Evolutionary conservation across 2,888 invertebrate species (phyloP).

Genomic region (Netelia virgata): DNA sequence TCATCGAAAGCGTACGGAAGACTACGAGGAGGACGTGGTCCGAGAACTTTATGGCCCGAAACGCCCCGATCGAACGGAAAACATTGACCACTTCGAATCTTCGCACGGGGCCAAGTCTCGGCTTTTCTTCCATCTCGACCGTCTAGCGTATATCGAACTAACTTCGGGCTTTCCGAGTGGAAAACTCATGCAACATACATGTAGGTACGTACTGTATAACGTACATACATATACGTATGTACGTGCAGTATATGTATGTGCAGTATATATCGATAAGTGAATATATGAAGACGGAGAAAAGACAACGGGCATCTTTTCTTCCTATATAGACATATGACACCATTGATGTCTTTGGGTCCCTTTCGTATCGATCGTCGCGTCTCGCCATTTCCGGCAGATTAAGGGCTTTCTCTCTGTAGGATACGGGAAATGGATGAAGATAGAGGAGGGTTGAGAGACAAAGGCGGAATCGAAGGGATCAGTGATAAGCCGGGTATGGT

Average conservation of each 20-base stretch:
- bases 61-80: constrained; percentile 74
- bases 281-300: constrained; percentile 27
- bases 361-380: constrained; percentile 50
- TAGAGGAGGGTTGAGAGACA: constrained; percentile 47
- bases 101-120: constrained; percentile 8
- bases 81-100: constrained; percentile 68
- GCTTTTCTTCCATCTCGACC: constrained; percentile 24
- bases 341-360: constrained; percentile 1
- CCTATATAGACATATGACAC: not conserved
- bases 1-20: constrained; percentile 20
- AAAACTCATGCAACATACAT: constrained; percentile 31
- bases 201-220: not conserved
- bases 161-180: constrained; percentile 43
- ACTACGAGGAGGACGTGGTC: constrained; percentile 55
- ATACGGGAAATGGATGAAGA: constrained; percentile 60
- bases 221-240: not conserved
- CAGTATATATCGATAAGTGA: constrained; percentile 3
- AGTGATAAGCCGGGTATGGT: constrained; percentile 55
- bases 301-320: constrained; percentile 22
- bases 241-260: constrained; percentile 7
- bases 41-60: constrained; percentile 73
- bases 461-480: constrained; percentile 63
- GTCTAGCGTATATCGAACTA: constrained; percentile 28
- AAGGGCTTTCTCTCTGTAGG: constrained; percentile 39
- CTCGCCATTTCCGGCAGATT: constrained; percentile 62